phyloP scores from a whole-genome alignment of 2,888 invertebrate species.

The Pammene aurita region DNA sequence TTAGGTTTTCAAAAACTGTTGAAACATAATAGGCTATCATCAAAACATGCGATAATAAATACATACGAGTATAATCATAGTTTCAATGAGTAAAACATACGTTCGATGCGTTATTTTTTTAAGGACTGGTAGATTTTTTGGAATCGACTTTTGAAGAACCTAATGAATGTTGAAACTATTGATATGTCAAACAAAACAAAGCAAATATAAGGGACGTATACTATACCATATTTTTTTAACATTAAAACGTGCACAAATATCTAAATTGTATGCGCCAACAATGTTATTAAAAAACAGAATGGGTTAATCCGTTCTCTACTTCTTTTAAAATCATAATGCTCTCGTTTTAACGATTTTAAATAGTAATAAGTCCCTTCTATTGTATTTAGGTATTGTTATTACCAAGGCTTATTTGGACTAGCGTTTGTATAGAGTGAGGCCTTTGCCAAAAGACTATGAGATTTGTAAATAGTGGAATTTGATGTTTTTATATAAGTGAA shows the following conservation, averaged over 20 bases:
- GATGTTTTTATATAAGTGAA: constrained; percentile 17
- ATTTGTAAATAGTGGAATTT: constrained; percentile 26
- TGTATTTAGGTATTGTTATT: neutral
- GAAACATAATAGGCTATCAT: too few species aligned
- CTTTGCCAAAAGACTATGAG: constrained; percentile 8
- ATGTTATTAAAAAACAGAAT: too few species aligned
- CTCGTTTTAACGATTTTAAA: too few species aligned
- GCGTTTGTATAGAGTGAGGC: constrained; percentile 9
- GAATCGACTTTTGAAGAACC: neutral
- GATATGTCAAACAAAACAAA: neutral
- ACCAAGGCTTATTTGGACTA: constrained; percentile 8
- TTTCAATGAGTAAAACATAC: too few species aligned
- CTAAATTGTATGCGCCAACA: too few species aligned
- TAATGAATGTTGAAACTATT: neutral
- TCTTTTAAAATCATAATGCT: too few species aligned
- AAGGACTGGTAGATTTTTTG: neutral
- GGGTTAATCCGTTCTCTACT: too few species aligned
- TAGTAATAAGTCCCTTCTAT: neutral
- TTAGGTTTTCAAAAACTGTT: too few species aligned
- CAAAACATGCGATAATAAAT: too few species aligned
- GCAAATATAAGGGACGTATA: neutral
- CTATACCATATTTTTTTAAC: neutral
- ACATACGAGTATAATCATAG: too few species aligned
- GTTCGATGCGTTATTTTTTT: too few species aligned
- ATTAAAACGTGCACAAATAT: too few species aligned